Conservation (phyloP, 2,797 vertebrate species). For the Ctenosaura bakeri region DNA sequence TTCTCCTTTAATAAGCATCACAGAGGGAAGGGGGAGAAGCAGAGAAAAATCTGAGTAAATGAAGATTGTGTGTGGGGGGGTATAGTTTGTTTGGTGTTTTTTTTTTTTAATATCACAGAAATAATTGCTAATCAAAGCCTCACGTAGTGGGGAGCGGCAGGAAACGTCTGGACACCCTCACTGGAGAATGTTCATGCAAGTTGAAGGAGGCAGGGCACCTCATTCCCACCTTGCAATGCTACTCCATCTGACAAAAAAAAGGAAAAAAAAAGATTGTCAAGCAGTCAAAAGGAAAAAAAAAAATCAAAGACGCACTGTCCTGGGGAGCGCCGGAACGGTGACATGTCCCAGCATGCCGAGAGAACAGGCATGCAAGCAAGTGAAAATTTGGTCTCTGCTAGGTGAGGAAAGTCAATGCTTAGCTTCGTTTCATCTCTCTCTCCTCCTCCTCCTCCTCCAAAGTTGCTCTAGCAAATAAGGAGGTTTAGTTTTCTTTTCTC, state of each 20-base stretch:
- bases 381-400: slow-evolving; percentile 82
- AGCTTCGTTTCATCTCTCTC: neutral
- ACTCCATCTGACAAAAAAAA: slow-evolving; percentile 84
- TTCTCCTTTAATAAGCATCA: slow-evolving; percentile 55
- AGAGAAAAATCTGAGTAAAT: slow-evolving; percentile 63
- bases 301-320: slow-evolving; percentile 80
- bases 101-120: slow-evolving; percentile 71
- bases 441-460: slow-evolving; percentile 69
- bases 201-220: slow-evolving; percentile 82
- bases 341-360: slow-evolving; percentile 79
- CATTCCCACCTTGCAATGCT: slow-evolving; percentile 88
- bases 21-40: neutral
- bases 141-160: slow-evolving; percentile 48
- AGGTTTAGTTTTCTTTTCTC: slow-evolving; percentile 49
- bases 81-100: neutral
- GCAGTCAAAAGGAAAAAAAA: slow-evolving; percentile 79
- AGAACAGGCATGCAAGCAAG: slow-evolving; percentile 78
- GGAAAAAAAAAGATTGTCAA: slow-evolving; percentile 82
- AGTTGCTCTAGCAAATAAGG: slow-evolving; percentile 74
- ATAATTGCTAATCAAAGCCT: slow-evolving; percentile 80
- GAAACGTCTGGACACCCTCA: slow-evolving; percentile 59
- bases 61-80: slow-evolving; percentile 65
- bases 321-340: slow-evolving; percentile 74
- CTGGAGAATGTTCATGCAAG: slow-evolving; percentile 73
- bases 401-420: slow-evolving; percentile 79